These are phyloP conservation scores for Sinodicranocentrus sp. DNA, from an alignment of 2,888 invertebrate species.

Conservation along the genomic window DNA sequence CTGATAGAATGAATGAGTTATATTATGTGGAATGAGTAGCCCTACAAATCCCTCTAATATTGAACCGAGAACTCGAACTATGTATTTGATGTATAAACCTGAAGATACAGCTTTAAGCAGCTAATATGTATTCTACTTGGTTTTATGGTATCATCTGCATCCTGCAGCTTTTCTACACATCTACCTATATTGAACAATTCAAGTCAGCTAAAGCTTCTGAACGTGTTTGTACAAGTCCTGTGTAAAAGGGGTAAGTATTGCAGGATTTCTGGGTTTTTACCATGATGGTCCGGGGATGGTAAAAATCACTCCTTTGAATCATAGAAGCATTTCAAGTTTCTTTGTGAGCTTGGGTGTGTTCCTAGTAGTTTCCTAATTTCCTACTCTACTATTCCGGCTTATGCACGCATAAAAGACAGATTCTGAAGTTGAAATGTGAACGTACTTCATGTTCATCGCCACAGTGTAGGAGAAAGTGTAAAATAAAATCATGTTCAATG, in stretches of 20 bases:
- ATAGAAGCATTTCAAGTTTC: background rate
- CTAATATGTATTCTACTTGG: background rate
- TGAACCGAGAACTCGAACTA: too few species aligned
- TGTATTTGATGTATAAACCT: background rate
- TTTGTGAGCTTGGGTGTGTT: background rate
- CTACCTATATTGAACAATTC: too few species aligned
- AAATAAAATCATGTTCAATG: too few species aligned
- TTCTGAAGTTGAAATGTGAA: too few species aligned
- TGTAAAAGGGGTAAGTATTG: background rate
- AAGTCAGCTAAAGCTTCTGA: background rate
- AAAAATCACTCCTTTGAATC: slow-evolving; percentile 11
- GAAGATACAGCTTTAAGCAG: background rate
- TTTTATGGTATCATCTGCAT: background rate
- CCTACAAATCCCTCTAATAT: too few species aligned
- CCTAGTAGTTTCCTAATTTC: background rate
- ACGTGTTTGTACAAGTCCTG: background rate
- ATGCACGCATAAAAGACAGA: background rate
- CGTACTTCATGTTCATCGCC: too few species aligned
- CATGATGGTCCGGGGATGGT: slow-evolving; percentile 20
- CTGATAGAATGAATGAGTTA: too few species aligned
- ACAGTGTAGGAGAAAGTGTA: too few species aligned
- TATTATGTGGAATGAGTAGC: too few species aligned
- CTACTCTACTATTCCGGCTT: background rate
- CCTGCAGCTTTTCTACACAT: background rate
- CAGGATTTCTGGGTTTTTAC: slow-evolving; percentile 6